These are phyloP conservation scores for Labeo rohita DNA, from an alignment of 2,113 vertebrate genomes.

Conservation along the genomic window DNA sequence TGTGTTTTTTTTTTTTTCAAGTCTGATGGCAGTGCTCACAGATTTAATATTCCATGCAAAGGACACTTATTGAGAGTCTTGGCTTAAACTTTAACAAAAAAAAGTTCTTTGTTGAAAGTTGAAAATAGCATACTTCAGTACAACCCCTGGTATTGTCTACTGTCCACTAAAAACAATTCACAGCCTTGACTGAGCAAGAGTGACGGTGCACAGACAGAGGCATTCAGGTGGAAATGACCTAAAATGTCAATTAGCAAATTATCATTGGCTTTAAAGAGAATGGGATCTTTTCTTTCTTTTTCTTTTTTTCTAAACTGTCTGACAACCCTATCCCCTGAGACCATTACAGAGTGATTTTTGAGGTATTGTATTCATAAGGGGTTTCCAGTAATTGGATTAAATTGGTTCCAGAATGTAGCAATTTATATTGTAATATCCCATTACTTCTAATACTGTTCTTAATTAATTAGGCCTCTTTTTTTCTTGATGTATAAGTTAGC, in stretches of 20 bases:
- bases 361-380: slow-evolving; percentile 86
- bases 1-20: not conserved
- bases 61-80: not conserved
- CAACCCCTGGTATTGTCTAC: slow-evolving; percentile 39
- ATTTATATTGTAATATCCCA: slow-evolving; percentile 89
- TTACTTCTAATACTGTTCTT: slow-evolving; percentile 86
- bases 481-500: slow-evolving; percentile 68
- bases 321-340: slow-evolving; percentile 80
- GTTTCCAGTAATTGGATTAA: slow-evolving; percentile 86
- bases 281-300: slow-evolving; percentile 63
- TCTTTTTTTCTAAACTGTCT: slow-evolving; percentile 70
- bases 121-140: slow-evolving; percentile 5
- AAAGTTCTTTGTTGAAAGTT: slow-evolving; percentile 22
- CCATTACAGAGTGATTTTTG: slow-evolving; percentile 83
- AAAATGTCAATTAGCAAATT: slow-evolving; percentile 81
- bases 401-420: slow-evolving; percentile 88
- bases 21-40: not conserved
- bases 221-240: slow-evolving; percentile 79
- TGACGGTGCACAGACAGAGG: slow-evolving; percentile 71
- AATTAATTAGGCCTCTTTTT: slow-evolving; percentile 84
- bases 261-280: slow-evolving; percentile 76
- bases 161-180: slow-evolving; percentile 51
- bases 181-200: slow-evolving; percentile 54
- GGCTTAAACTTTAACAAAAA: slow-evolving; percentile 1
- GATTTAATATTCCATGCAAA: not conserved